Evolutionary conservation across 2,113 vertebrate species (phyloP).

Genomic region (Tichodroma muraria): DNA sequence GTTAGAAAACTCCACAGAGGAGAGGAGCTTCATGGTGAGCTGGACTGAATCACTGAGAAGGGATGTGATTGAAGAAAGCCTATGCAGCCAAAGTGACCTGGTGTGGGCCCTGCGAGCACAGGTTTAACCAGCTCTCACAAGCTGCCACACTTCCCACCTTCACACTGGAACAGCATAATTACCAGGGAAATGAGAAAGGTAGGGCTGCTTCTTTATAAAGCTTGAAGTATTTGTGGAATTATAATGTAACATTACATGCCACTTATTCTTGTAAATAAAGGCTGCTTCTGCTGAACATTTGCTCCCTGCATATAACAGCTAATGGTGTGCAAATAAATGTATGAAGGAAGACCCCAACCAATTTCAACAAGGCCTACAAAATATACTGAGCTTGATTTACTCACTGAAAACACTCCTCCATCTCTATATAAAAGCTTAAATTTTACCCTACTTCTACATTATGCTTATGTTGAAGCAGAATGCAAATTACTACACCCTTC

Average conservation of each 20-base stretch:
- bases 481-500: not conserved
- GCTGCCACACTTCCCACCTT: not conserved
- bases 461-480: not conserved
- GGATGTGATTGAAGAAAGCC: too few species aligned
- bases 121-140: not conserved
- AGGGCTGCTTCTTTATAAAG: not conserved
- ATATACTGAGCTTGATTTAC: not conserved
- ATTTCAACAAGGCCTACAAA: not conserved
- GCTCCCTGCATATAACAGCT: not conserved
- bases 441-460: not conserved
- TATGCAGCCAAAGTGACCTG: not conserved
- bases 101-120: not conserved
- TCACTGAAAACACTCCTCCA: not conserved
- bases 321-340: not conserved
- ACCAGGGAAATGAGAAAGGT: not conserved
- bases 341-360: not conserved
- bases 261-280: not conserved
- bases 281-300: not conserved
- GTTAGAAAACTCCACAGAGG: not conserved
- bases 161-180: not conserved
- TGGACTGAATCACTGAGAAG: not conserved
- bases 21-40: not conserved
- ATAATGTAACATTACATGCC: not conserved
- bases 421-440: not conserved
- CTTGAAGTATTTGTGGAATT: not conserved